Percentiles rank a stretch among this genome's conserved stretches.
phyloP scores from a whole-genome alignment of 2,797 vertebrate species.

The Myripristis murdjan region DNA sequence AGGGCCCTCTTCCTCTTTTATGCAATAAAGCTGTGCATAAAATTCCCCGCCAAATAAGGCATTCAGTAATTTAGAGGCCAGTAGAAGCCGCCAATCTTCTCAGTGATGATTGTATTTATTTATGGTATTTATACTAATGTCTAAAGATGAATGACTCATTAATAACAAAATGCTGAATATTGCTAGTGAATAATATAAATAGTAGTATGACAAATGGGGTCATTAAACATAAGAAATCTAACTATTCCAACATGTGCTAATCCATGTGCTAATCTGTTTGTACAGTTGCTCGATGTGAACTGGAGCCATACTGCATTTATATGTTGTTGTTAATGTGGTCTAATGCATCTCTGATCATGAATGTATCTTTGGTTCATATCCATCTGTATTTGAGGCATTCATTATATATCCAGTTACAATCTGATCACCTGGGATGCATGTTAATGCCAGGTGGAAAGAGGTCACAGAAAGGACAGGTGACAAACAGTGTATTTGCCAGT shows the following conservation, averaged over 20 bases:
- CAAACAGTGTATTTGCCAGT: too few relatives aligned
- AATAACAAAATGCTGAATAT: too few relatives aligned
- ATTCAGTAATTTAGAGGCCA: too few relatives aligned
- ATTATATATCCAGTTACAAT: too few relatives aligned
- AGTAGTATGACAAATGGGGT: too few relatives aligned
- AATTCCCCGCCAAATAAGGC: background rate
- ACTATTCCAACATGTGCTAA: too few relatives aligned
- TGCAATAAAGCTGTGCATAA: background rate
- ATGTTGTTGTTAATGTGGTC: slow-evolving; percentile 6
- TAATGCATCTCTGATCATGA: background rate
- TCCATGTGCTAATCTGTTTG: slow-evolving; percentile 27
- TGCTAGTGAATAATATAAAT: too few relatives aligned
- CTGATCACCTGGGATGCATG: background rate
- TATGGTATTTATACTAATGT: slow-evolving; percentile 6
- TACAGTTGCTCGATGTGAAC: background rate
- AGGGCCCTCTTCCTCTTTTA: background rate
- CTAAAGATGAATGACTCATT: slow-evolving; percentile 36
- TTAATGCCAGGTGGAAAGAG: slow-evolving; percentile 2
- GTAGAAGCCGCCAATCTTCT: too few relatives aligned
- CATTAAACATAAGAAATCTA: too few relatives aligned
- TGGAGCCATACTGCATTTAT: slow-evolving; percentile 20
- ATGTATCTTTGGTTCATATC: slow-evolving; percentile 11
- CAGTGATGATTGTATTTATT: slow-evolving; percentile 6
- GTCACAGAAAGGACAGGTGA: too few relatives aligned
- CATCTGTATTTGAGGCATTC: background rate